Conservation (phyloP, 1,140 invertebrate species). For the Copidosoma floridanum region DNA sequence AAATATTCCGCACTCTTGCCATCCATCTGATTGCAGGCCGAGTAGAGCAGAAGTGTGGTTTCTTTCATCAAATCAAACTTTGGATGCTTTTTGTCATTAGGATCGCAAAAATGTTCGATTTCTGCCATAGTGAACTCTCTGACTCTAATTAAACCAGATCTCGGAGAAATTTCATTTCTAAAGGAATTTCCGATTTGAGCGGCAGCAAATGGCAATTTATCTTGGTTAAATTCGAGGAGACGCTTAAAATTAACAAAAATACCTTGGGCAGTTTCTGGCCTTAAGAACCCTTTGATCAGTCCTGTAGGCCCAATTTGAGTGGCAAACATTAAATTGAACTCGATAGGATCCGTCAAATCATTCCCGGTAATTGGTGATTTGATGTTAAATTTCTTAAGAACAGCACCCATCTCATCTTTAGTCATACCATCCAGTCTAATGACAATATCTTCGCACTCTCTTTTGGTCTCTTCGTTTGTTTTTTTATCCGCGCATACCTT, state of each 20-base stretch:
- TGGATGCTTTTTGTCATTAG: slow-evolving; percentile 80
- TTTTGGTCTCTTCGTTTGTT: slow-evolving; percentile 66
- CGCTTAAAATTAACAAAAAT: slow-evolving; percentile 99
- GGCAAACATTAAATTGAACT: slow-evolving; percentile 99
- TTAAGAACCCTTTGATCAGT: slow-evolving; percentile 86
- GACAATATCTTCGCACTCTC: slow-evolving; percentile 77
- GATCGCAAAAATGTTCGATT: slow-evolving; percentile 99
- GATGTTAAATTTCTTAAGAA: slow-evolving; percentile 86
- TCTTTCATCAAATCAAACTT: slow-evolving; percentile 83
- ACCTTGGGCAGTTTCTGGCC: slow-evolving; percentile 98
- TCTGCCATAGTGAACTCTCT: slow-evolving; percentile 99
- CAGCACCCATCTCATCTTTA: slow-evolving; percentile 82
- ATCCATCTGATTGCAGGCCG: slow-evolving; percentile 95
- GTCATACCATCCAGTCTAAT: slow-evolving; percentile 84
- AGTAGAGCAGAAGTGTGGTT: slow-evolving; percentile 80
- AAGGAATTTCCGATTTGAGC: slow-evolving; percentile 98
- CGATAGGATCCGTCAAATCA: slow-evolving; percentile 89
- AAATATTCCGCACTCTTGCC: slow-evolving; percentile 73
- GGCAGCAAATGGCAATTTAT: slow-evolving; percentile 93
- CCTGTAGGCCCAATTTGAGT: slow-evolving; percentile 97
- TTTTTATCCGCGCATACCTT: slow-evolving; percentile 87
- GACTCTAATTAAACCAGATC: slow-evolving; percentile 93
- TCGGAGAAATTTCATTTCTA: slow-evolving; percentile 98
- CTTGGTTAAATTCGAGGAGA: slow-evolving; percentile 95
- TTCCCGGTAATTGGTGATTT: slow-evolving; percentile 94